phyloP scores from a whole-genome alignment of 2,113 vertebrate genomes.

The Formicarius rufipectus region DNA sequence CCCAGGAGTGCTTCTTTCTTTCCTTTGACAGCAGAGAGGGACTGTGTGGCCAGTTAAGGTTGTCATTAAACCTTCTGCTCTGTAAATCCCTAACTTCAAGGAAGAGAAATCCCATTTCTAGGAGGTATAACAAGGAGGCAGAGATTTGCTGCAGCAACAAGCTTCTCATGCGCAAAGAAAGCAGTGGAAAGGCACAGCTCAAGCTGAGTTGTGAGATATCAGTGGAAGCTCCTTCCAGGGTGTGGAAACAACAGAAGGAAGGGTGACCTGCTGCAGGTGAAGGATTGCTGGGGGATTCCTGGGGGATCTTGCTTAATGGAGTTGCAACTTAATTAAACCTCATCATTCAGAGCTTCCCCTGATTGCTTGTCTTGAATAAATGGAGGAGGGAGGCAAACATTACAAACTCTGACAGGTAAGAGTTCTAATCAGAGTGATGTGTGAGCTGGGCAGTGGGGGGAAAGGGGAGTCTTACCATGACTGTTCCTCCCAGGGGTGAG shows the following conservation, averaged over 20 bases:
- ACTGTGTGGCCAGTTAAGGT: not conserved
- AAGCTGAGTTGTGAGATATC: not conserved
- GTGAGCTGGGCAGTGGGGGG: not conserved
- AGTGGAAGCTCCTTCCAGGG: not conserved
- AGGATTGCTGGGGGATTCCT: not conserved
- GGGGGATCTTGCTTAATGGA: not conserved
- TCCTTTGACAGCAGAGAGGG: not conserved
- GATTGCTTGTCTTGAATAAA: not conserved
- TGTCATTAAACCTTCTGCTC: not conserved
- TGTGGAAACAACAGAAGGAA: not conserved
- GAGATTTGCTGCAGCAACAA: not conserved
- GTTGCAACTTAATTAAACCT: conserved; percentile 27
- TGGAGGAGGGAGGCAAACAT: not conserved
- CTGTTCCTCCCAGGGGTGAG: fast-evolving
- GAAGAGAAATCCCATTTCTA: not conserved
- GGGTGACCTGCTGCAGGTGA: not conserved
- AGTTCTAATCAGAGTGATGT: fast-evolving
- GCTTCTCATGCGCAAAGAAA: not conserved
- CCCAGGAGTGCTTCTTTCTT: not conserved
- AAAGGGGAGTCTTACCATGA: not conserved
- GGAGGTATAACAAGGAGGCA: not conserved
- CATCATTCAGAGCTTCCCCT: not conserved
- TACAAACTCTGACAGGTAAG: not conserved
- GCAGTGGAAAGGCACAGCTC: not conserved
- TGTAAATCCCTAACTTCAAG: not conserved